Base-by-base conservation (phyloP, 2,797 vertebrate genomes). In the Rhabdophis nuchalis region DNA sequence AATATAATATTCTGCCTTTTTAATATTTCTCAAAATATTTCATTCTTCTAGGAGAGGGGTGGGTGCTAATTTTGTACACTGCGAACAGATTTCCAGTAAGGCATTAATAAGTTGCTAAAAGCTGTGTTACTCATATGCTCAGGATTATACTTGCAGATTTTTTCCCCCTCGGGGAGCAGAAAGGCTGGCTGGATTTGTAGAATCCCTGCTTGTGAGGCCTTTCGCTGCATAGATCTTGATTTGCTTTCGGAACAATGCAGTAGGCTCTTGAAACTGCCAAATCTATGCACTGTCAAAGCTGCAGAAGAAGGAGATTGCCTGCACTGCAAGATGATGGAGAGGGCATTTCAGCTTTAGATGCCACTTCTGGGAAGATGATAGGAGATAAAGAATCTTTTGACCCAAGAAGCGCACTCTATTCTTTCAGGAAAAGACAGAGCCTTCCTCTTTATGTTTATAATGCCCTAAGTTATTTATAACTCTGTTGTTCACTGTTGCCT, bases 381-480 rank as follows among this genome's bases (percentile, higher is more conserved):
- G 29, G 92, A 46, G 85, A 93, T 91, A 93, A 92, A 95, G 93
- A 93, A 92, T 91, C 89, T 93, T 93, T 93, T 93, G 68, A 90
- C 56, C 0, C 0, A 86, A 93, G 95, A 94, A 94, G 87, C 91
- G 56, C 29, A 89, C 90, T 92, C 90, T 41, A 60, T 92, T 95
- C 61, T 72, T 46, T 18, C 94, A 87, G 91, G 72, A 94, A 91
- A 93, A 95, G 96, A 95, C 56, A 90, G 88, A 95, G 96, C 0
- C 10, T 91, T 86, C 86, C 90, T 58, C 95, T 92, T 50, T 29
- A 87, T 91, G 86, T 94, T 96, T 95, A 95, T 0, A 2, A 82
- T 87, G 46, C 77, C 87, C 61, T 95, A 94, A 95, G 92, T 95
- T 96, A 95, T 96, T 96, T 95, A 95, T 94, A 93, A 94, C 93